These are phyloP conservation scores for Heteromormyrus szaboi DNA, from an alignment of 2,797 vertebrate species.

Conservation along the genomic window DNA sequence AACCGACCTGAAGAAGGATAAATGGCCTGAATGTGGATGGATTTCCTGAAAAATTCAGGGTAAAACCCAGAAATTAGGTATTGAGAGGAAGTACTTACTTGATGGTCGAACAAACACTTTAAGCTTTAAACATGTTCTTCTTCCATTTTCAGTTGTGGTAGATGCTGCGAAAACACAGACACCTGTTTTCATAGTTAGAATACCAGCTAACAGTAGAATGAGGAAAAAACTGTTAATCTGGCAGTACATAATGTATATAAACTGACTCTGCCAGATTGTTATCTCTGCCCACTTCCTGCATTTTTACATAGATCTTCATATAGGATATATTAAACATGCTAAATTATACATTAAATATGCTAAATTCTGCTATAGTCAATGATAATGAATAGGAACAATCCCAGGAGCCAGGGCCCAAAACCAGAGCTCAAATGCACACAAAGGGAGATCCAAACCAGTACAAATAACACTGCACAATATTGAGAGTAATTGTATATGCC, in stretches of 20 bases:
- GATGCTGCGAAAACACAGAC: constrained; percentile 69
- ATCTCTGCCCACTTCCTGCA: background rate
- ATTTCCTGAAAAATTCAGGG: background rate
- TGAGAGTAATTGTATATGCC: background rate
- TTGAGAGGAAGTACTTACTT: constrained; percentile 69
- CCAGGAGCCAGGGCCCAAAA: background rate
- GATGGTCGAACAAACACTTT: constrained; percentile 92
- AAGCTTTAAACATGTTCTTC: constrained; percentile 85
- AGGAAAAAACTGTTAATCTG: background rate
- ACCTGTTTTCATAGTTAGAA: constrained; percentile 29
- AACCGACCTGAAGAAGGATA: background rate
- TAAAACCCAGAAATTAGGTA: background rate
- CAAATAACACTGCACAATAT: background rate
- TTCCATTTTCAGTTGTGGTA: constrained; percentile 80
- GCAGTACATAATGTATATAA: background rate
- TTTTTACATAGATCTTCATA: background rate
- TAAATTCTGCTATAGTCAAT: background rate
- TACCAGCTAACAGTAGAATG: constrained; percentile 4
- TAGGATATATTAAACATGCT: background rate
- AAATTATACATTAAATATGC: background rate
- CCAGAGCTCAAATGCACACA: background rate
- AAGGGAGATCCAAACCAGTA: background rate
- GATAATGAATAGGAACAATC: background rate
- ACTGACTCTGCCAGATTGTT: background rate
- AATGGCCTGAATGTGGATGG: background rate